A percentile compares a stretch with the other conserved stretches of the same genome.
Conservation (phyloP, 2,113 vertebrate species). For the Psittacus erithacus region DNA sequence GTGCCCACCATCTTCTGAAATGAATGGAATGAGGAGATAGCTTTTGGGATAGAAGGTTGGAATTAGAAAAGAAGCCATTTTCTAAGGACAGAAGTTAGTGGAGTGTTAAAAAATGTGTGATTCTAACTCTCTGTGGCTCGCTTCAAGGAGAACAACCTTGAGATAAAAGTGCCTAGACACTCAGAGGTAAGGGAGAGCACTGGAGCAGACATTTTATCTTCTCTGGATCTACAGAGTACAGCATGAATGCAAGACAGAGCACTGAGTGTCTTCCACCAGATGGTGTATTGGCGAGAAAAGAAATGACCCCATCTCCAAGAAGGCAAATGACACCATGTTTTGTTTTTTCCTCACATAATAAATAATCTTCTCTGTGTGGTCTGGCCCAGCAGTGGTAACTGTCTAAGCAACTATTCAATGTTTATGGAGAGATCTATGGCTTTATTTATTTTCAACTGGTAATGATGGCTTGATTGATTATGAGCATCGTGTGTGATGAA, state of each 20-base stretch:
- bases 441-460: neutral
- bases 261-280: neutral
- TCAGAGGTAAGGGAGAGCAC: neutral
- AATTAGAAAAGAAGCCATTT: neutral
- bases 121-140: neutral
- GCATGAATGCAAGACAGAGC: neutral
- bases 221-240: neutral
- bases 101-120: neutral
- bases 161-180: neutral
- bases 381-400: neutral
- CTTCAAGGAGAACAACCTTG: neutral
- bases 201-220: neutral
- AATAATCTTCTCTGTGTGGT: neutral
- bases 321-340: rapidly evolving
- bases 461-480: neutral
- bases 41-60: neutral
- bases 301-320: neutral
- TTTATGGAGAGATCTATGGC: neutral
- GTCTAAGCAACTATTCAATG: neutral
- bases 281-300: neutral
- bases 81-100: neutral
- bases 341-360: neutral
- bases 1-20: neutral
- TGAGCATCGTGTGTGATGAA: neutral
- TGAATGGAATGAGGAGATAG: neutral